Conservation (phyloP, 2,888 invertebrate genomes). For the Trichopria drosophilae region DNA sequence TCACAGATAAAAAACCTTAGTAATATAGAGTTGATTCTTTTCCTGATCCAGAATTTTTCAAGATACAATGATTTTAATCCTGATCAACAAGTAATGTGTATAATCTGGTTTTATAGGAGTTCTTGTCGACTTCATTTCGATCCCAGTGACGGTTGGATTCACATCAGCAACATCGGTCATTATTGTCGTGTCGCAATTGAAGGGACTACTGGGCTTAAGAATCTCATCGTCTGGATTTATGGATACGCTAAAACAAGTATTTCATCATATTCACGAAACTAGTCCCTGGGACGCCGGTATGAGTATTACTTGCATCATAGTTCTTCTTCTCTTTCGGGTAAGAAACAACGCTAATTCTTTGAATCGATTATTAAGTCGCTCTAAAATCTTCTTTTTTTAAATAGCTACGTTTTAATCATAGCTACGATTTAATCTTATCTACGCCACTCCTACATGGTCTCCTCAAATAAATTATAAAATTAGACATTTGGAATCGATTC, state of each 20-base stretch:
- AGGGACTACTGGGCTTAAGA: conserved; percentile 72
- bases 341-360: conserved; percentile 37
- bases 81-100: conserved; percentile 6
- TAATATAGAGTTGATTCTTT: background rate
- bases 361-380: background rate
- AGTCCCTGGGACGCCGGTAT: conserved; percentile 71
- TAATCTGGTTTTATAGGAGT: conserved; percentile 66
- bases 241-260: conserved; percentile 73
- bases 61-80: background rate
- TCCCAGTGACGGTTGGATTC: conserved; percentile 87
- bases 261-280: conserved; percentile 70
- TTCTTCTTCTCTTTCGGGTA: conserved; percentile 77
- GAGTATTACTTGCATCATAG: conserved; percentile 72
- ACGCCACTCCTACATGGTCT: too few relatives aligned
- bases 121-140: conserved; percentile 85
- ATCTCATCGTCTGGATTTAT: conserved; percentile 76
- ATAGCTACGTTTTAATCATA: too few relatives aligned
- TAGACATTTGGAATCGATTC: too few relatives aligned
- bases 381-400: background rate
- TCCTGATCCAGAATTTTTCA: conserved; percentile 1
- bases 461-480: too few relatives aligned
- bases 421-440: too few relatives aligned
- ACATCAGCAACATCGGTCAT: conserved; percentile 91
- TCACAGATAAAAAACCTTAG: background rate
- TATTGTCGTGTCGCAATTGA: conserved; percentile 83